A percentile compares a stretch with the other conserved stretches of the same genome.
Conservation (phyloP, 2,888 invertebrate species). For the Apamea crenata region DNA sequence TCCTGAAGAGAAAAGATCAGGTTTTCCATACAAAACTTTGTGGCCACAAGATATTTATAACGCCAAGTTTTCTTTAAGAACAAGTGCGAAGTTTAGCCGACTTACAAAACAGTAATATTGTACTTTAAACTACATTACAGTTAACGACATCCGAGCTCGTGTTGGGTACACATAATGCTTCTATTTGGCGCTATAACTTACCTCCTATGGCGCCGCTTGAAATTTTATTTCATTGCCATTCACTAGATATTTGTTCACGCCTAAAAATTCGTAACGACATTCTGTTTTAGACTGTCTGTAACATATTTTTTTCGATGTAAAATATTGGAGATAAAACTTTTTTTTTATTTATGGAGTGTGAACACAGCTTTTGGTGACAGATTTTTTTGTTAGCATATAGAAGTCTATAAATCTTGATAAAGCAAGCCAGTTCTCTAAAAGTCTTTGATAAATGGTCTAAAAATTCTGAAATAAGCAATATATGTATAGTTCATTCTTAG, state of each 20-base stretch:
- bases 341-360: constrained; percentile 24
- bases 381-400: neutral
- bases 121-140: constrained; percentile 70
- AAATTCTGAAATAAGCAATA: neutral
- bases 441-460: no score
- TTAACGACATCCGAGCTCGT: constrained; percentile 62
- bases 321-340: constrained; percentile 26
- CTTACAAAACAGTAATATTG: constrained; percentile 70
- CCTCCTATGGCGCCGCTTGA: constrained; percentile 52
- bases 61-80: constrained; percentile 61
- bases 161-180: constrained; percentile 58
- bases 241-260: constrained; percentile 43
- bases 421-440: neutral
- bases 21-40: constrained; percentile 52
- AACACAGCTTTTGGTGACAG: neutral
- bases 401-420: neutral
- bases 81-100: constrained; percentile 67
- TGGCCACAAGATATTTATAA: constrained; percentile 68
- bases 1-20: constrained; percentile 1
- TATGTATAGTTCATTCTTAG: neutral
- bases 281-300: constrained; percentile 10
- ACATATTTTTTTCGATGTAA: constrained; percentile 19
- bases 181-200: constrained; percentile 65
- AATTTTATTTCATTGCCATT: constrained; percentile 59
- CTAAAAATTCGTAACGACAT: constrained; percentile 34